A percentile compares a stretch with the other conserved stretches of the same genome.
phyloP scores from a whole-genome alignment of 2,888 invertebrate genomes.

The Crossocerus cetratus region DNA sequence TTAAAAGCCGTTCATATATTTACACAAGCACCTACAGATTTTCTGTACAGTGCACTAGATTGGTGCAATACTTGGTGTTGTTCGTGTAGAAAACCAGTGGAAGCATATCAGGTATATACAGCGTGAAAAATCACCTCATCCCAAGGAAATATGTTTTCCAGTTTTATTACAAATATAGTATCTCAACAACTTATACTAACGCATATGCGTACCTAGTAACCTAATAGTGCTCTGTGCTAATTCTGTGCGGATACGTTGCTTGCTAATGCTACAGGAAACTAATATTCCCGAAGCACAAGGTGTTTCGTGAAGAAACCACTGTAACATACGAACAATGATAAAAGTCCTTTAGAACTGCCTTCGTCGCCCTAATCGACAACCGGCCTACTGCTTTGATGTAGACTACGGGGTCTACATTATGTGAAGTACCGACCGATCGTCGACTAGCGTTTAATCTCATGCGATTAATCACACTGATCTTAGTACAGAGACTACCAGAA shows the following conservation, averaged over 20 bases:
- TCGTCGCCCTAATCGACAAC: not conserved
- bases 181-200: not conserved
- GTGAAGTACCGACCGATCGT: too few species aligned
- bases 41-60: too few species aligned
- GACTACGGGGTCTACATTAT: too few species aligned
- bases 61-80: too few species aligned
- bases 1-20: not conserved
- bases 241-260: slow-evolving; percentile 1
- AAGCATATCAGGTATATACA: too few species aligned
- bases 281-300: slow-evolving; percentile 29
- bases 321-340: slow-evolving; percentile 56
- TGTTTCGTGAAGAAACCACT: slow-evolving; percentile 58
- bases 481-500: too few species aligned
- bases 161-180: not conserved
- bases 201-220: not conserved
- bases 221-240: not conserved
- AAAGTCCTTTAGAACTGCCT: slow-evolving; percentile 4
- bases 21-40: not conserved
- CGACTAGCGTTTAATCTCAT: too few species aligned
- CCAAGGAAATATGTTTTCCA: too few species aligned
- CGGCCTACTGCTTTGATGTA: not conserved
- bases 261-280: not conserved
- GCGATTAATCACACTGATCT: too few species aligned
- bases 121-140: too few species aligned
- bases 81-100: too few species aligned